phyloP scores from a whole-genome alignment of 92 coral and sea anemone genomes.

The Anthopleura xanthogrammica region DNA sequence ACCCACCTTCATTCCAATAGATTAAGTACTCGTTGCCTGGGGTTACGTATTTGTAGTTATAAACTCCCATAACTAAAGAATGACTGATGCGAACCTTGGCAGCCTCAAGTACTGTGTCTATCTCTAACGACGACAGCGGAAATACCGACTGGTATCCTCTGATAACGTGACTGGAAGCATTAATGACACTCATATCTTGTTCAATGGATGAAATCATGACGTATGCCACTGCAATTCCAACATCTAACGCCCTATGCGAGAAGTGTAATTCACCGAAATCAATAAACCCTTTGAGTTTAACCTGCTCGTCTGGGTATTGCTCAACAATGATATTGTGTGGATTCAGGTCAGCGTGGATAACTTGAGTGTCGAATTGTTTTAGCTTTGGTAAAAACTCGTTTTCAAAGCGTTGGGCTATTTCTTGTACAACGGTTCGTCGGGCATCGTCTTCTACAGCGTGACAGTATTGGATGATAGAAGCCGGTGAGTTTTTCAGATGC shows the following conservation, averaged over 20 bases:
- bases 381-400: background rate
- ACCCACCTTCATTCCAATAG: slow-evolving; percentile 27
- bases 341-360: slow-evolving; percentile 1
- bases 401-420: slow-evolving; percentile 3
- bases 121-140: slow-evolving; percentile 35
- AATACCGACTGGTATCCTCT: slow-evolving; percentile 51
- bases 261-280: slow-evolving; percentile 32
- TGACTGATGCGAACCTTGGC: slow-evolving; percentile 41
- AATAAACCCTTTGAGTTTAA: slow-evolving; percentile 30
- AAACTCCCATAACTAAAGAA: slow-evolving; percentile 45
- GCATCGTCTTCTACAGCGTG: slow-evolving; percentile 31
- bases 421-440: background rate
- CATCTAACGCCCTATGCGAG: slow-evolving; percentile 48
- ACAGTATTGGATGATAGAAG: background rate
- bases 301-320: background rate
- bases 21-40: slow-evolving; percentile 28
- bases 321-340: slow-evolving; percentile 42
- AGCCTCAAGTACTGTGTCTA: slow-evolving; percentile 15
- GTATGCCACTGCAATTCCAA: slow-evolving; percentile 43
- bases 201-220: slow-evolving; percentile 26
- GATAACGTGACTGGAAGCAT: slow-evolving; percentile 37
- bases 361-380: background rate
- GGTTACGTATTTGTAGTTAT: slow-evolving; percentile 14
- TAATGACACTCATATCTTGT: slow-evolving; percentile 3
- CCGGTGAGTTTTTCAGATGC: background rate